Evolutionary conservation across 1,140 invertebrate species (phyloP), one percentile per base, ranked within the genome.

Genomic region (Drosophila sturtevanti): DNA sequence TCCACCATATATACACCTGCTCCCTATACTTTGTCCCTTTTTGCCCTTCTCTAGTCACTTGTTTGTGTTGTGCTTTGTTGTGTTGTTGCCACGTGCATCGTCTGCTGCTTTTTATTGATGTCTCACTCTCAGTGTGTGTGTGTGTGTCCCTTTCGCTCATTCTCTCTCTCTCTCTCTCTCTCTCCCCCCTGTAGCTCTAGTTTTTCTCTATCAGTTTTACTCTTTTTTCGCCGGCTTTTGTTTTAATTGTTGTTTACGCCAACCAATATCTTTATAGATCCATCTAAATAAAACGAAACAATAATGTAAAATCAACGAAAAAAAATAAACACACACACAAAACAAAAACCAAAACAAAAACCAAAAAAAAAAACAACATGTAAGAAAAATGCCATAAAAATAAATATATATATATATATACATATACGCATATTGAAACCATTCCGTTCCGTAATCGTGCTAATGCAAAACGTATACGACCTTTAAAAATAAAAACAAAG

Each of bases 401-500:
- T 6, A 31, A 31, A 31, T 31, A 31, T 6, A 24, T 2, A 24
- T 16, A 61, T 24, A n/a, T 38, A 37, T 7, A n/a, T 35, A 62
- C 61, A 61, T 24, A 31, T 31, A 71, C 66, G 60, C 60, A 54
- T 60, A 63, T 48, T 71, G 70, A 71, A 87, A 86, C 82, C 78
- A 70, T 87, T 87, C 81, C 81, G 81, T 85, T 85, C 81, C 81
- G 81, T 68, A 63, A 34, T 78, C 73, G 81, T 77, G 73, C 69
- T 86, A 86, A 86, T 66, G 67, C 70, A 85, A 68, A 74, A 61
- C 67, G 81, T 85, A 85, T 85, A 85, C 81, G 81, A 85, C 51
- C 51, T 64, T 34, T 6, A 16, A 48, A 44, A 41, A 16, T 2
- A 44, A 18, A 60, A 62, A 84, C 22, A n/a, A 72, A 69, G 64